Conservation (phyloP, 2,113 vertebrate species). For the Melanerpes formicivorus region DNA sequence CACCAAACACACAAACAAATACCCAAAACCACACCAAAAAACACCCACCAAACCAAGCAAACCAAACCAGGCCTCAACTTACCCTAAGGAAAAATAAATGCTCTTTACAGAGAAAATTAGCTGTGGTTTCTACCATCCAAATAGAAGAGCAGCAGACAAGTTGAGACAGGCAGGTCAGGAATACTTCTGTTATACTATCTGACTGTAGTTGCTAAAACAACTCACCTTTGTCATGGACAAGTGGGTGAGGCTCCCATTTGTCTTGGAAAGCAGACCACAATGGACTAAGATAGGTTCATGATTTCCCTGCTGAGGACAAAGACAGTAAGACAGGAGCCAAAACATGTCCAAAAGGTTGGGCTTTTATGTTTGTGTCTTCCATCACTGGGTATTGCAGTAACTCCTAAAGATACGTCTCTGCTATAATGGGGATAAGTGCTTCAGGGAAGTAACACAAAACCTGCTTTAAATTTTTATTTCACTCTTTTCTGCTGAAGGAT, state of each 20-base stretch:
- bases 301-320: background rate
- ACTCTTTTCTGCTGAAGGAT: conserved; percentile 49
- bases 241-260: conserved; percentile 33
- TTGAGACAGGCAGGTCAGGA: background rate
- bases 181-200: background rate
- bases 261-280: conserved; percentile 26
- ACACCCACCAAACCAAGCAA: background rate
- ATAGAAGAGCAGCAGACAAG: background rate
- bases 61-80: background rate
- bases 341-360: background rate
- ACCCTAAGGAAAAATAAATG: background rate
- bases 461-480: conserved; percentile 50
- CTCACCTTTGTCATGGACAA: conserved; percentile 32
- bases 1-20: background rate
- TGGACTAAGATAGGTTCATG: background rate
- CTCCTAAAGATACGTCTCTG: background rate
- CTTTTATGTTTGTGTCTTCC: conserved; percentile 6
- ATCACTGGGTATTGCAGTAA: background rate
- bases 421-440: conserved; percentile 67
- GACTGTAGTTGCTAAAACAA: conserved; percentile 25
- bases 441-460: conserved; percentile 44
- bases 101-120: conserved; percentile 6
- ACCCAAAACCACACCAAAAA: background rate
- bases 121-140: conserved; percentile 19
- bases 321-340: conserved; percentile 8